A percentile compares a stretch with the other conserved stretches of the same genome.
phyloP scores from a whole-genome alignment of 2,797 vertebrate genomes.

The Phylloscopus collybita region DNA sequence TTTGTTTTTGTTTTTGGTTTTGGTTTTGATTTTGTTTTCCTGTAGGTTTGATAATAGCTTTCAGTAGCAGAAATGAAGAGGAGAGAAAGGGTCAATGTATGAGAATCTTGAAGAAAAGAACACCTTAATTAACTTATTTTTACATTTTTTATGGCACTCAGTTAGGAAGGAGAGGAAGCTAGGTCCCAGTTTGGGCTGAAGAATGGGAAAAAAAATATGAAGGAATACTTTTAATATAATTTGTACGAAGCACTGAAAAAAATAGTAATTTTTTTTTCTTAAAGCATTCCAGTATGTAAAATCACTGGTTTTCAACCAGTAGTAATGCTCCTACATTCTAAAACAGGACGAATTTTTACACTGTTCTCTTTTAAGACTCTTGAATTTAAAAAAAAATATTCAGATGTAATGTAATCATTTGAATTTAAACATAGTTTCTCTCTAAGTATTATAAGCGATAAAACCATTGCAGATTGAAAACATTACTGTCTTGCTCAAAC shows the following conservation, averaged over 20 bases:
- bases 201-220: not conserved
- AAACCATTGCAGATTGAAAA: not conserved
- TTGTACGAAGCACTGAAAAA: not conserved
- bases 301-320: not conserved
- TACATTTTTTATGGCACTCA: fast-evolving
- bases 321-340: not conserved
- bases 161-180: not conserved
- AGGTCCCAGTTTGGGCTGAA: not conserved
- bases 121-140: not conserved
- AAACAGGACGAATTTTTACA: not conserved
- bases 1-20: not conserved
- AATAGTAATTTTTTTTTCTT: not conserved
- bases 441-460: not conserved
- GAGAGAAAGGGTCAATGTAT: fast-evolving
- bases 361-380: not conserved
- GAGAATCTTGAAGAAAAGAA: not conserved
- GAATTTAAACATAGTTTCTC: not conserved
- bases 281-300: not conserved
- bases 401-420: not conserved
- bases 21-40: no score
- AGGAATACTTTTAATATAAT: not conserved
- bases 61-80: not conserved
- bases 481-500: not conserved
- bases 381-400: not conserved
- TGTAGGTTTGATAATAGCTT: not conserved